Evolutionary conservation across 2,113 vertebrate genomes (phyloP).

Genomic region (Cheilinus undulatus): DNA sequence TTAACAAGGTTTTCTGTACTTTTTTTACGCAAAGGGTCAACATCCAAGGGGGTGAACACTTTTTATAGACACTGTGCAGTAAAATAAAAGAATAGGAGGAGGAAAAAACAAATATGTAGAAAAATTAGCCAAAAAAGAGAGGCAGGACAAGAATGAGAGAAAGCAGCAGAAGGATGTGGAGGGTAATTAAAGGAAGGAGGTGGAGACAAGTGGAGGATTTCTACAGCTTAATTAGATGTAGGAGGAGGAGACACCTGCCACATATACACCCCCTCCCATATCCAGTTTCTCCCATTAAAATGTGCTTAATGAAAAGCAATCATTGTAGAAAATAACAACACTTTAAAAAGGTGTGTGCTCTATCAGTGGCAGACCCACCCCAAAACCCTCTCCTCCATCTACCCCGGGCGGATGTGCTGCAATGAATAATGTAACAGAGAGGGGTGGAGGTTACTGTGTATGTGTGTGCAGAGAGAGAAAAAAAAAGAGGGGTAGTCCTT

Average conservation of each 20-base stretch:
- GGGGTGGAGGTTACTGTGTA: conserved; percentile 68
- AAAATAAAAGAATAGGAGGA: not conserved
- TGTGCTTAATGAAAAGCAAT: conserved; percentile 9
- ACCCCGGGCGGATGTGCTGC: conserved; percentile 50
- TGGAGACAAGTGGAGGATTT: conserved; percentile 50
- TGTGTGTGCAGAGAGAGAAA: not conserved
- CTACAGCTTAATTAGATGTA: conserved; percentile 60
- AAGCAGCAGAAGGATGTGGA: conserved; percentile 4
- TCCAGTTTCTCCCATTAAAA: not conserved
- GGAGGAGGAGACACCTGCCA: conserved; percentile 63
- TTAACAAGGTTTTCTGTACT: too few relatives aligned
- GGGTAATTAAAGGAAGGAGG: conserved; percentile 53
- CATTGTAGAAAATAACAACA: conserved; percentile 24
- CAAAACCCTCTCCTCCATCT: conserved; percentile 31
- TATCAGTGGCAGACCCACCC: conserved; percentile 30
- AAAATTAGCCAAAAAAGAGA: too few relatives aligned
- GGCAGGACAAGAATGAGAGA: not conserved
- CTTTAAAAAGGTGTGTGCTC: conserved; percentile 34
- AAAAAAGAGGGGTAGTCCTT: conserved; percentile 43
- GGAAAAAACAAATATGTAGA: not conserved
- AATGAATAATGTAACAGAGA: conserved; percentile 82
- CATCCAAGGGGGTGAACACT: too few relatives aligned
- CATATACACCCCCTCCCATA: conserved; percentile 20
- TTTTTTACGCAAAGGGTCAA: too few relatives aligned
- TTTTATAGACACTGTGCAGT: too few relatives aligned